phyloP scores from a whole-genome alignment of 2,113 vertebrate species.

The Connochaetes taurinus region DNA sequence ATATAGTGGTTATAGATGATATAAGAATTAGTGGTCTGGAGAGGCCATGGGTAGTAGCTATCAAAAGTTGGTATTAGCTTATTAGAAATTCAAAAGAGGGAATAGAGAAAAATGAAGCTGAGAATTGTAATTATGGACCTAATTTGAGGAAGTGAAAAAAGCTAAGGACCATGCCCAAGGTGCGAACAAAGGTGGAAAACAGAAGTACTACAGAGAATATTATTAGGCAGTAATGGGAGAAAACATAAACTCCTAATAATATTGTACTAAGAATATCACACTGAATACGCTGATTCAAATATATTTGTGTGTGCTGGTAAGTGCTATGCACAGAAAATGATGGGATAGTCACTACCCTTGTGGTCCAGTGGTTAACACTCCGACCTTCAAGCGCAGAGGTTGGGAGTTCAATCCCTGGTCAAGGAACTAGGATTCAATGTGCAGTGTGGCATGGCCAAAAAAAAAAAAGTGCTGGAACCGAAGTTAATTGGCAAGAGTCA shows the following conservation, averaged over 20 bases:
- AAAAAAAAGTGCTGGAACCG: neutral
- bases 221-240: neutral
- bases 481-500: neutral
- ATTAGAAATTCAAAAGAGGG: neutral
- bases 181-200: neutral
- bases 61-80: neutral
- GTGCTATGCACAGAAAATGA: neutral
- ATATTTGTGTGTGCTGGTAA: neutral
- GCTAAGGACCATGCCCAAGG: neutral
- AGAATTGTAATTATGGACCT: neutral
- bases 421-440: neutral
- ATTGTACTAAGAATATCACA: neutral
- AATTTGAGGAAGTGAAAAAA: neutral
- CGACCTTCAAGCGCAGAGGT: fast-evolving
- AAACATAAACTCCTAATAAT: neutral
- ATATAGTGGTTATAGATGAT: neutral
- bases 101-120: neutral
- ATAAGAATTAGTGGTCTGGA: neutral
- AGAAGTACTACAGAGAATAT: neutral
- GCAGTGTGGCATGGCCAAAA: neutral
- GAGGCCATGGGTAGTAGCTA: neutral
- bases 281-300: neutral
- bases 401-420: neutral
- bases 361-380: neutral
- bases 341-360: neutral